A percentile compares a stretch with the other conserved stretches of the same genome.
Conservation (phyloP, 2,797 vertebrate genomes). For the Nasua narica region DNA sequence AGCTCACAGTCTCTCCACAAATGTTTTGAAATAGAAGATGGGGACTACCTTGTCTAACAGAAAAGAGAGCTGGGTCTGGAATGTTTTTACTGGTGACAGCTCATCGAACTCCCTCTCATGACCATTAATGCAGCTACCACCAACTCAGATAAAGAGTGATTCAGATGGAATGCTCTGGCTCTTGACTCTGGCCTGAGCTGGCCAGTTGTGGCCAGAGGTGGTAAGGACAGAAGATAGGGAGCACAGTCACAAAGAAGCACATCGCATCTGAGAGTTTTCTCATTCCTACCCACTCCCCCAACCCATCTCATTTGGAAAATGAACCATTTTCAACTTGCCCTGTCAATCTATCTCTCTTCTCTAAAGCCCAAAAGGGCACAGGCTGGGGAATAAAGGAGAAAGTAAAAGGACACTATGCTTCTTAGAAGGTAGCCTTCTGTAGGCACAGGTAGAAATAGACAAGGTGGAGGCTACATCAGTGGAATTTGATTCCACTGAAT, state of each 20-base stretch:
- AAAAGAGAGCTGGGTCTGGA: neutral
- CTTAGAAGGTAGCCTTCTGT: neutral
- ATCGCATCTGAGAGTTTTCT: neutral
- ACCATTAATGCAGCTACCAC: neutral
- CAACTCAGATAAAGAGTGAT: fast-evolving
- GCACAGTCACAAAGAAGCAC: neutral
- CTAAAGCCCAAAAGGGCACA: neutral
- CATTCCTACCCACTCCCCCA: neutral
- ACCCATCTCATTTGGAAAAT: neutral
- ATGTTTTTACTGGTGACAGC: neutral
- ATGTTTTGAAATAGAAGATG: neutral
- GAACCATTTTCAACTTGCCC: neutral
- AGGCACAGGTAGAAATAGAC: neutral
- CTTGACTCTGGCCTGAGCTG: neutral
- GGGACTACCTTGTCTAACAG: neutral
- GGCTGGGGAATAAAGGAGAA: neutral
- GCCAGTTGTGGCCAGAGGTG: neutral
- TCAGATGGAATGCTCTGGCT: neutral
- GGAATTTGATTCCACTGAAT: neutral
- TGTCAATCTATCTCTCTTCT: neutral
- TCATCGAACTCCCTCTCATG: neutral
- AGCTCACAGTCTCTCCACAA: neutral
- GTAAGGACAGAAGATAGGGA: neutral
- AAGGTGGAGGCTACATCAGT: neutral
- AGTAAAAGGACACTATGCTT: neutral